Evolutionary conservation across 1,140 invertebrate genomes (phyloP).

Genomic region (Popillia japonica): DNA sequence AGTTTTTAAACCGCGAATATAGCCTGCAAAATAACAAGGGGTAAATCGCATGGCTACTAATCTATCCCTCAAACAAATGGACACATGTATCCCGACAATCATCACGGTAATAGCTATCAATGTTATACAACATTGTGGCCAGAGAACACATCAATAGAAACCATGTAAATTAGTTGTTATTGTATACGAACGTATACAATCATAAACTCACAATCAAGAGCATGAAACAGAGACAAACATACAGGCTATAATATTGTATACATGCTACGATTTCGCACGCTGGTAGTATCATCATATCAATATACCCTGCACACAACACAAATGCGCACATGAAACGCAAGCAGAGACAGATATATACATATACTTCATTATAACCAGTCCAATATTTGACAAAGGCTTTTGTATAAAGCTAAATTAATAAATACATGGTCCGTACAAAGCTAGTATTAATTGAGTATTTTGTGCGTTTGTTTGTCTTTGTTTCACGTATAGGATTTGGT

Average conservation of each 20-base stretch:
- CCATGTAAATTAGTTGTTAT: constrained; percentile 53
- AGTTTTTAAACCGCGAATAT: too few species aligned
- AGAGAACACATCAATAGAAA: constrained; percentile 48
- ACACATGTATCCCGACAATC: constrained; percentile 35
- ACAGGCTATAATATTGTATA: not conserved
- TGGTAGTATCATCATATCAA: not conserved
- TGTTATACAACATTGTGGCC: constrained; percentile 44
- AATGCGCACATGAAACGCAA: not conserved
- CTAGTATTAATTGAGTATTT: constrained; percentile 32
- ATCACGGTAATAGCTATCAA: constrained; percentile 46
- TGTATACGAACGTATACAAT: constrained; percentile 43
- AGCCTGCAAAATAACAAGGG: not conserved
- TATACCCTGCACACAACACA: not conserved
- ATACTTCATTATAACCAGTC: constrained; percentile 32
- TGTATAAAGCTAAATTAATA: constrained; percentile 42
- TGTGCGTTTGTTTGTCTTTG: constrained; percentile 35
- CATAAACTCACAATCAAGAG: constrained; percentile 15
- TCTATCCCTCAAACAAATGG: constrained; percentile 7
- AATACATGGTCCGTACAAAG: constrained; percentile 36
- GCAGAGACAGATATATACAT: constrained; percentile 19
- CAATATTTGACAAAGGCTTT: constrained; percentile 41
- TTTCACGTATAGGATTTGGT: not conserved
- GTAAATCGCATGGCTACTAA: not conserved
- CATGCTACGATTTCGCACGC: not conserved
- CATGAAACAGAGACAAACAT: not conserved